Evolutionary conservation across 2,113 vertebrate species (phyloP).

Genomic region (Neogobius melanostomus): DNA sequence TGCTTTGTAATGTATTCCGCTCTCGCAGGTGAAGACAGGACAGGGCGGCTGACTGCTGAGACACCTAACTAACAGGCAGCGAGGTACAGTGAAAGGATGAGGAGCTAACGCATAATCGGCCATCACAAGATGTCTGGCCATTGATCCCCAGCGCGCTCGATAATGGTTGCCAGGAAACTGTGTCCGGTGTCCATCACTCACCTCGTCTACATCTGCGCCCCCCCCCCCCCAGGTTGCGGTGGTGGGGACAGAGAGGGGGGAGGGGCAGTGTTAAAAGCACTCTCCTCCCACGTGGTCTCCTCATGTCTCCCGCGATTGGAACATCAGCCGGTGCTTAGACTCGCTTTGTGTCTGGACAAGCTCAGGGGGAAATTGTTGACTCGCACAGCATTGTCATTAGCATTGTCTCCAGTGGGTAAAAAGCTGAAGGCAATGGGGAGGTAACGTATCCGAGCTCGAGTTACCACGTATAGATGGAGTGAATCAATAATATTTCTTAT

Average conservation of each 20-base stretch:
- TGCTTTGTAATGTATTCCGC: conserved; percentile 6
- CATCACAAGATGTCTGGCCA: conserved; percentile 42
- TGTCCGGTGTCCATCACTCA: conserved; percentile 54
- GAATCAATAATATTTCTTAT: conserved; percentile 11
- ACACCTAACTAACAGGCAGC: conserved; percentile 9
- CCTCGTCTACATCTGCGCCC: conserved; percentile 31
- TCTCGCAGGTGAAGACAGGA: conserved; percentile 19
- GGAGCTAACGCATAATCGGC: conserved; percentile 24
- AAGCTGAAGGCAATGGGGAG: conserved; percentile 23
- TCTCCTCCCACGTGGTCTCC: conserved; percentile 13
- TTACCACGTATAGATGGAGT: neutral
- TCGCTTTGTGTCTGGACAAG: conserved; percentile 51
- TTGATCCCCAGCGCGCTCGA: conserved; percentile 60
- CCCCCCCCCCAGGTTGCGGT: too few relatives aligned
- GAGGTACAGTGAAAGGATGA: conserved; percentile 31
- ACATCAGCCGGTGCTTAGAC: conserved; percentile 25
- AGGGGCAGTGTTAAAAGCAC: conserved; percentile 74
- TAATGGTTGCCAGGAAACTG: conserved; percentile 66
- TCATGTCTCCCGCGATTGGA: conserved; percentile 21
- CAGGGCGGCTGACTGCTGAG: conserved; percentile 1
- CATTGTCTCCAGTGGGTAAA: conserved; percentile 8
- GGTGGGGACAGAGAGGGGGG: neutral
- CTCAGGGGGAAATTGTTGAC: conserved; percentile 33
- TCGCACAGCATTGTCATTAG: conserved; percentile 44
- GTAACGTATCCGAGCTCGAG: conserved; percentile 26